phyloP scores from a whole-genome alignment of 2,888 invertebrate genomes.

The Andricus curvator region DNA sequence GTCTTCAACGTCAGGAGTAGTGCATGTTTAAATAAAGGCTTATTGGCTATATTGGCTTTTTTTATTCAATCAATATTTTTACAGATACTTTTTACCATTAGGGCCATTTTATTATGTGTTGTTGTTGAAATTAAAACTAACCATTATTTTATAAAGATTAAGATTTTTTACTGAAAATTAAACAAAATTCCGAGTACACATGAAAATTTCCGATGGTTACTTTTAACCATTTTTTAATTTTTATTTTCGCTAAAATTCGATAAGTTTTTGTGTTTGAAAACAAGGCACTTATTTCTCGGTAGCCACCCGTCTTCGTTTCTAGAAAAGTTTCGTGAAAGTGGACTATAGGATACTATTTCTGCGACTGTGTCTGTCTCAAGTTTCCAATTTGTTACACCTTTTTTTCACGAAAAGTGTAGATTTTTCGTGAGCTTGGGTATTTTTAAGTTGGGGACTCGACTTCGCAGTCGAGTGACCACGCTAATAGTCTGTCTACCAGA shows the following conservation, averaged over 20 bases:
- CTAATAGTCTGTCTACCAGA: conserved; percentile 45
- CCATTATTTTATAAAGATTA: too few species aligned
- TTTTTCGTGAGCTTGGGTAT: conserved; percentile 12
- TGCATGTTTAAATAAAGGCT: too few species aligned
- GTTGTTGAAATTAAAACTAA: too few species aligned
- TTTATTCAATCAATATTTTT: too few species aligned
- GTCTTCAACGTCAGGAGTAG: too few species aligned
- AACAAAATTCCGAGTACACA: too few species aligned
- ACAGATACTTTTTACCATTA: too few species aligned
- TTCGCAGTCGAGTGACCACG: conserved; percentile 43
- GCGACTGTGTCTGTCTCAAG: conserved; percentile 6
- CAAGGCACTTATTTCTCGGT: conserved; percentile 8
- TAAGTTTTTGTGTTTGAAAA: background rate
- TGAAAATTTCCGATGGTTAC: too few species aligned
- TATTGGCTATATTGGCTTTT: too few species aligned
- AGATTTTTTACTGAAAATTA: too few species aligned
- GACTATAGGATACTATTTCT: conserved; percentile 2
- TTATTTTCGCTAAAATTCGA: background rate
- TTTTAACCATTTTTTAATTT: background rate
- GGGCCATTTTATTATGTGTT: too few species aligned
- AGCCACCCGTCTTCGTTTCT: background rate
- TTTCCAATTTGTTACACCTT: background rate
- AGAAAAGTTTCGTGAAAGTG: conserved; percentile 3
- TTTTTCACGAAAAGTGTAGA: background rate
- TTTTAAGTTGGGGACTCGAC: conserved; percentile 44